phyloP scores from a whole-genome alignment of 2,888 invertebrate genomes.

The Calephelis perditalis region DNA sequence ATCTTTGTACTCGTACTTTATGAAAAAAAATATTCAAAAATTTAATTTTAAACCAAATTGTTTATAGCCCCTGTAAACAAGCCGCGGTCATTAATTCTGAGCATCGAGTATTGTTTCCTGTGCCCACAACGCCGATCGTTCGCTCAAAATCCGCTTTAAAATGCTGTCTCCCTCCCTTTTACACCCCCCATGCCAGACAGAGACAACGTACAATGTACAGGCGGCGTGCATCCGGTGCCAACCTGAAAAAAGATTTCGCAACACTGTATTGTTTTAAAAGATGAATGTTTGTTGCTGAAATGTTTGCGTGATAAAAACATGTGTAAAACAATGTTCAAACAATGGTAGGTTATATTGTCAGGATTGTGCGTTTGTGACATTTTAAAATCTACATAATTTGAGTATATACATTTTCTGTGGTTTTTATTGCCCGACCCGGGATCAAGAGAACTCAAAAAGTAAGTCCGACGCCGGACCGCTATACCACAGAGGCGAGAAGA shows the following conservation, averaged over 20 bases:
- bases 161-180: constrained; percentile 39
- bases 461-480: too few relatives aligned
- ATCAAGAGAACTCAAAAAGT: too few relatives aligned
- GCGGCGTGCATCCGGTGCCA: constrained; percentile 57
- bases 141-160: constrained; percentile 63
- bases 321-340: constrained; percentile 20
- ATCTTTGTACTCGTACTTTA: too few relatives aligned
- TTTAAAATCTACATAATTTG: too few relatives aligned
- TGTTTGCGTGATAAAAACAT: constrained; percentile 30
- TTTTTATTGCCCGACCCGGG: too few relatives aligned
- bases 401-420: too few relatives aligned
- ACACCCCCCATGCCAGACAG: constrained; percentile 30
- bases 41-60: constrained; percentile 22
- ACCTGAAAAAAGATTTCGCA: constrained; percentile 66
- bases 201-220: constrained; percentile 48
- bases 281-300: constrained; percentile 41
- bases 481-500: too few relatives aligned
- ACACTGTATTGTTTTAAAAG: constrained; percentile 40
- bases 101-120: constrained; percentile 77
- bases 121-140: constrained; percentile 55
- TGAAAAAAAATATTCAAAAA: too few relatives aligned
- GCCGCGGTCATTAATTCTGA: constrained; percentile 67
- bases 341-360: neutral
- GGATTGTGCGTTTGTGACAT: too few relatives aligned
- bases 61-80: constrained; percentile 41